Base-by-base conservation (phyloP, 2,888 invertebrate species). In the Peribatodes rhomboidaria region DNA sequence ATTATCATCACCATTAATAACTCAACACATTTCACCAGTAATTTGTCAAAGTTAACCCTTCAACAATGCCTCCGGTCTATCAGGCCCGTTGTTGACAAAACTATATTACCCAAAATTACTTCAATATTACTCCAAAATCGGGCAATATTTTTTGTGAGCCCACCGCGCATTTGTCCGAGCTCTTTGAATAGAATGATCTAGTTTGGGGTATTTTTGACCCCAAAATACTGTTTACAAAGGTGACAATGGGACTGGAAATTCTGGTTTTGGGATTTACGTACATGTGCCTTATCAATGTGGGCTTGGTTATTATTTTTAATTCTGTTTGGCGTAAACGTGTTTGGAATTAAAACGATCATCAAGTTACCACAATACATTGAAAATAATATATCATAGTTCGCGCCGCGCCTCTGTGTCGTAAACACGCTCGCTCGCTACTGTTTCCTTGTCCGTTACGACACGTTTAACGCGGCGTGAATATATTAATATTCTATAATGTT, bases 11-110 rank as follows among this genome's bases (percentile, higher is more conserved):
- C 55, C 53, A 63, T 67, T 42, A 66, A 64, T 76, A 80, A 76
- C 75, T 65, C 73, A 80, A 80, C 70, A 72, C 74, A 85, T 86
- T 79, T 83, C 79, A 74, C 77, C 80, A 81, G 88, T 87, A 90
- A 93, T 93, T 93, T 92, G 91, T 93, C 92, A 92, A 83, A 72
- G 69, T 80, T 86, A 87, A 89, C 92, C 92, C 90, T 84, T 67
- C 74, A 79, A 75, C 76, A 80, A 81, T 70, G 71, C 74, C 70
- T 70, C 77, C 78, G 83, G 82, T 80, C 83, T 73, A 80, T 76
- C 88, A 86, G 86, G 87, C 89, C 90, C 87, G 74, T 79, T 92
- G 93, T 93, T 93, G 89, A 92, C 93, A 90, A 93, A 93, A 92
- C 92, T 91, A 75, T 91, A 91, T 92, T 89, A 93, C 93, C 93